Percentiles rank a stretch among this genome's conserved stretches.
phyloP scores from a whole-genome alignment of 2,888 invertebrate genomes.

The Stenurella melanura region DNA sequence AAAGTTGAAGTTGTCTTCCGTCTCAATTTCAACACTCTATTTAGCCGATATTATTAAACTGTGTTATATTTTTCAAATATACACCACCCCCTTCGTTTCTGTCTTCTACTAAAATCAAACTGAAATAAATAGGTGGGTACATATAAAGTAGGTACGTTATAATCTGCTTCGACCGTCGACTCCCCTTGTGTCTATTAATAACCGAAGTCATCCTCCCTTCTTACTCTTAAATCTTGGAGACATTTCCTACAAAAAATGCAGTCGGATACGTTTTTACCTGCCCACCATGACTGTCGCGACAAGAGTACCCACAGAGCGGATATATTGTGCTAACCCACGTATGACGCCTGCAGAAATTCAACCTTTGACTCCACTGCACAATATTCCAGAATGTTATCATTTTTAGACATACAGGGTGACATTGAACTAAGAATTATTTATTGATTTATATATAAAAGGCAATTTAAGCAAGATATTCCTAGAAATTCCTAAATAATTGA shows the following conservation, averaged over 20 bases:
- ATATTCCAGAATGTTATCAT: conserved; percentile 4
- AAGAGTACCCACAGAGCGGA: conserved; percentile 38
- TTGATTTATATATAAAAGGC: no score
- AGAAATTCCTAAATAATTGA: no score
- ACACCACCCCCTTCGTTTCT: conserved; percentile 25
- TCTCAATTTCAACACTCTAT: neutral
- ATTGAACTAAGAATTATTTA: neutral
- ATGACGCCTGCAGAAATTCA: conserved; percentile 38
- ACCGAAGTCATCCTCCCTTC: conserved; percentile 16
- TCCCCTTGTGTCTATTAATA: conserved; percentile 17
- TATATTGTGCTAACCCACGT: conserved; percentile 44
- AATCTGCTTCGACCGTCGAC: neutral
- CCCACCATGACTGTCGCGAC: conserved; percentile 41
- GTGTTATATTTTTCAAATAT: neutral
- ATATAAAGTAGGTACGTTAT: neutral
- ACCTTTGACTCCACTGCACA: conserved; percentile 37
- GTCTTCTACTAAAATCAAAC: neutral
- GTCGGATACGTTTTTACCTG: conserved; percentile 34
- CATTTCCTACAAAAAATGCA: conserved; percentile 17
- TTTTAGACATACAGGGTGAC: neutral
- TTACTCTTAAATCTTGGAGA: conserved; percentile 8
- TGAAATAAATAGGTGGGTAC: neutral
- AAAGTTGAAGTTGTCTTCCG: no score
- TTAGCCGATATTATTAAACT: conserved; percentile 1
- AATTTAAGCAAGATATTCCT: no score